phyloP scores from a whole-genome alignment of 2,797 vertebrate species.

The Tragelaphus oryx region DNA sequence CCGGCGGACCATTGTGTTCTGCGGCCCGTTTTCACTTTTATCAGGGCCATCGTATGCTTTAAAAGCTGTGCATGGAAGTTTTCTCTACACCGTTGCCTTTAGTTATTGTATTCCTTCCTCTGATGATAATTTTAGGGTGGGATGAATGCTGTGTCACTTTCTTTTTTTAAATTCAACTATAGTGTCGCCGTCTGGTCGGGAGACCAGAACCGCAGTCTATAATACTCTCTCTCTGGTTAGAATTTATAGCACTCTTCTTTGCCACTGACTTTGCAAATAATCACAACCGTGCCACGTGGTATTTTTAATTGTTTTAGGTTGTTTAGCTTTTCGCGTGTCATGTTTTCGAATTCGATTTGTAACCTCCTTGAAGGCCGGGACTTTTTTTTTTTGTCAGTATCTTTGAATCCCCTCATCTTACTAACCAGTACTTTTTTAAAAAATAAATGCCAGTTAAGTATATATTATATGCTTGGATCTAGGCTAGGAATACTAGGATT shows the following conservation, averaged over 20 bases:
- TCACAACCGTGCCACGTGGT: background rate
- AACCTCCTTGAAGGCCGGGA: background rate
- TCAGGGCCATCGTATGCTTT: background rate
- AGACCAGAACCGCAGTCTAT: background rate
- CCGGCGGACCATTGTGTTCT: background rate
- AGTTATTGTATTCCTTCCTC: background rate
- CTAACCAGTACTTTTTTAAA: background rate
- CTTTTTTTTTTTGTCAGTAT: background rate
- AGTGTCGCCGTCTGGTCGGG: background rate
- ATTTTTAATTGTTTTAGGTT: slow-evolving; percentile 25
- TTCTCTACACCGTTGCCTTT: background rate
- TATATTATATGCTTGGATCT: background rate
- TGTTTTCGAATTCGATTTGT: background rate
- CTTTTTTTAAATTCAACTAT: background rate
- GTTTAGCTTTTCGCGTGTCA: slow-evolving; percentile 7
- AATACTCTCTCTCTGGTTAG: background rate
- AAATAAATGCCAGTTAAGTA: background rate
- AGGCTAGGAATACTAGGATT: background rate
- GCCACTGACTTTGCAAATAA: slow-evolving; percentile 25
- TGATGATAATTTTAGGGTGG: slow-evolving; percentile 14
- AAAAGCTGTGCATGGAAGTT: background rate
- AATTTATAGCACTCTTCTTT: background rate
- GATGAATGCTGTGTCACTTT: slow-evolving; percentile 50
- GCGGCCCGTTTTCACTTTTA: background rate
- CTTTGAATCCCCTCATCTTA: background rate